These are phyloP conservation scores for Pitangus sulphuratus DNA, from an alignment of 2,797 vertebrate genomes.

Conservation along the genomic window DNA sequence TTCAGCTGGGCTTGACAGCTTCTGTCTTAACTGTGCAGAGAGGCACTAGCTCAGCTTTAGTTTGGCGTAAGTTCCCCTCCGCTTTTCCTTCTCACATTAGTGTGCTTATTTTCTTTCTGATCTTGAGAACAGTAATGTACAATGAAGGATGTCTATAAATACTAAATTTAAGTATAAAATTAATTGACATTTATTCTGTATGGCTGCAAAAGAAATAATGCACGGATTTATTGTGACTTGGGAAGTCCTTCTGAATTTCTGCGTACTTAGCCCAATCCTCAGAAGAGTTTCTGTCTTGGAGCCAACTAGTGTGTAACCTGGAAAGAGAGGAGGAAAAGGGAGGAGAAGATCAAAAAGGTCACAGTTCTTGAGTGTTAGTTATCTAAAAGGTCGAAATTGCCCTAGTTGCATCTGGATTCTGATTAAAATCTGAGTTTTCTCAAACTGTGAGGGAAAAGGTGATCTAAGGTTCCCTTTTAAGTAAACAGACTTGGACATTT, in stretches of 20 bases:
- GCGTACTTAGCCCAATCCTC: not conserved
- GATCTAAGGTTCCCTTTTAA: not conserved
- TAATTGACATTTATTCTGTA: not conserved
- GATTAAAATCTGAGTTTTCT: not conserved
- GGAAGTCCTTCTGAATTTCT: not conserved
- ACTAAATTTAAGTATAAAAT: not conserved
- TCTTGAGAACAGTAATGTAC: not conserved
- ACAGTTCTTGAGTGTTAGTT: not conserved
- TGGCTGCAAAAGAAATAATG: not conserved
- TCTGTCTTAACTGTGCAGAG: slow-evolving; percentile 11
- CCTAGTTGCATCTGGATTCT: not conserved
- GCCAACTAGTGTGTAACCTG: not conserved
- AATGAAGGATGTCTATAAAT: slow-evolving; percentile 15
- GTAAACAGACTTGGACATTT: not conserved
- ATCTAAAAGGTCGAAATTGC: not conserved
- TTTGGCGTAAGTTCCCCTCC: not conserved
- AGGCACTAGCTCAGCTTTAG: slow-evolving; percentile 20
- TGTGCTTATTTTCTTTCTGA: slow-evolving; percentile 45
- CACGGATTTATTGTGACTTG: not conserved
- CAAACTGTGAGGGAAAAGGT: not conserved
- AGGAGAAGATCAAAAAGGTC: not conserved
- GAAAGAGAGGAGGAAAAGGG: not conserved
- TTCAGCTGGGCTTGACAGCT: slow-evolving; percentile 64
- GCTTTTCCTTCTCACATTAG: not conserved
- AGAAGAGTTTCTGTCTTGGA: not conserved